These are phyloP conservation scores for Silurus lanzhouensis DNA, from an alignment of 2,797 vertebrate genomes.

Conservation along the genomic window DNA sequence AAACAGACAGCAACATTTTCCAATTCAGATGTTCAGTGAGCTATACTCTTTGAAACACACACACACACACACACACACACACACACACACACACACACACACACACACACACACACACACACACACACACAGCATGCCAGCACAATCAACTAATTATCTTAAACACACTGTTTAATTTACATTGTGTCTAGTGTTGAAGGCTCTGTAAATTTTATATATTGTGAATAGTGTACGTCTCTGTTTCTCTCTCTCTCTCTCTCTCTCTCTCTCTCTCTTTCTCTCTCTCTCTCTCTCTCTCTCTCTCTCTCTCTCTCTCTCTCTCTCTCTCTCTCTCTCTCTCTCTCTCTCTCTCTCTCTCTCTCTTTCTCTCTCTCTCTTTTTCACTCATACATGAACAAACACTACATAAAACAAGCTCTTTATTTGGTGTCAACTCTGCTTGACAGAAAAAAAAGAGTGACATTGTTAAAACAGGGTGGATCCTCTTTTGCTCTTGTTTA, in stretches of 20 bases:
- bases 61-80: not conserved
- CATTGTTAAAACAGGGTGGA: conserved; percentile 31
- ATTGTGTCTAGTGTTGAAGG: not conserved
- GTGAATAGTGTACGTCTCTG: not conserved
- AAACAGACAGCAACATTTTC: not conserved
- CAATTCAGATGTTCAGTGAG: not conserved
- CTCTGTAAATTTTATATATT: conserved; percentile 5
- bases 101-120: not conserved
- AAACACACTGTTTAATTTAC: conserved; percentile 22
- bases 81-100: not conserved
- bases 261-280: not conserved
- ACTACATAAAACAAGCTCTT: conserved; percentile 27
- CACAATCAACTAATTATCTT: conserved; percentile 14
- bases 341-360: too few species aligned
- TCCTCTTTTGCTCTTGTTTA: conserved; percentile 28
- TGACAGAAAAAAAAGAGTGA: conserved; percentile 39
- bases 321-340: too few species aligned
- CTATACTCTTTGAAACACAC: not conserved
- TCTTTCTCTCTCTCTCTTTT: not conserved
- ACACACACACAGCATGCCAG: not conserved
- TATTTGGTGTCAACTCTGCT: conserved; percentile 24
- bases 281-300: not conserved
- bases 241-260: not conserved
- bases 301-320: not conserved
- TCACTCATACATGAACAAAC: conserved; percentile 30